These are phyloP conservation scores for Coelinius sp. DNA, from an alignment of 2,888 invertebrate genomes.

Conservation along the genomic window DNA sequence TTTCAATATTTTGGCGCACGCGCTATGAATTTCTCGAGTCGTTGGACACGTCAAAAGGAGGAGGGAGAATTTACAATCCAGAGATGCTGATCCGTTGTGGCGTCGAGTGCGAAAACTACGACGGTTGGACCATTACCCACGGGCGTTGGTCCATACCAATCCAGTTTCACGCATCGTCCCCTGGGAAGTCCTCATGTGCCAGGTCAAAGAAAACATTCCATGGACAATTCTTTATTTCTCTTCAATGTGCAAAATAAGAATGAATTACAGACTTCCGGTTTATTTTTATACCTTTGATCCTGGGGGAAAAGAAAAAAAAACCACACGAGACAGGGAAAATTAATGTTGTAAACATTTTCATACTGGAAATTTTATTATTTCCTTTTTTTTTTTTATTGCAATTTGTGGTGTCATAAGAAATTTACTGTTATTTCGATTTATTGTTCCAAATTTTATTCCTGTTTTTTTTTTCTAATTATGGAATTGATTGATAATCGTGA, in stretches of 20 bases:
- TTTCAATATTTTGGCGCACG: slow-evolving; percentile 24
- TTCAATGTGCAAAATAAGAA: neutral
- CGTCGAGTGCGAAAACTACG: slow-evolving; percentile 44
- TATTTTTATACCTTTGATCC: slow-evolving; percentile 21
- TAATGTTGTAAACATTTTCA: slow-evolving; percentile 14
- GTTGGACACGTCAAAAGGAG: slow-evolving; percentile 60
- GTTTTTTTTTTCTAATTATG: neutral
- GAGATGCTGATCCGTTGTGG: slow-evolving; percentile 34
- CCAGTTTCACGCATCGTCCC: slow-evolving; percentile 36
- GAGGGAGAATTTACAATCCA: neutral
- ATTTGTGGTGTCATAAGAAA: neutral
- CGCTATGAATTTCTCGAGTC: slow-evolving; percentile 63
- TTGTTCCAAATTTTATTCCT: neutral
- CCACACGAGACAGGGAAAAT: slow-evolving; percentile 13
- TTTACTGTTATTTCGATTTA: neutral
- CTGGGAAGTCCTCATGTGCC: slow-evolving; percentile 5
- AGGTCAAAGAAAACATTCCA: neutral
- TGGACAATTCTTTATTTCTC: neutral
- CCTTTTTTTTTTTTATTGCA: neutral
- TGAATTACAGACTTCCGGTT: slow-evolving; percentile 16
- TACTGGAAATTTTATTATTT: neutral
- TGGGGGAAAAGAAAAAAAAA: neutral
- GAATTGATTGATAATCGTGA: neutral
- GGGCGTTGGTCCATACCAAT: slow-evolving; percentile 33
- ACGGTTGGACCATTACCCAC: slow-evolving; percentile 43